Percentiles rank a stretch among this genome's conserved stretches.
Conservation (phyloP, 2,888 invertebrate species). For the Galerucella pusilla region DNA sequence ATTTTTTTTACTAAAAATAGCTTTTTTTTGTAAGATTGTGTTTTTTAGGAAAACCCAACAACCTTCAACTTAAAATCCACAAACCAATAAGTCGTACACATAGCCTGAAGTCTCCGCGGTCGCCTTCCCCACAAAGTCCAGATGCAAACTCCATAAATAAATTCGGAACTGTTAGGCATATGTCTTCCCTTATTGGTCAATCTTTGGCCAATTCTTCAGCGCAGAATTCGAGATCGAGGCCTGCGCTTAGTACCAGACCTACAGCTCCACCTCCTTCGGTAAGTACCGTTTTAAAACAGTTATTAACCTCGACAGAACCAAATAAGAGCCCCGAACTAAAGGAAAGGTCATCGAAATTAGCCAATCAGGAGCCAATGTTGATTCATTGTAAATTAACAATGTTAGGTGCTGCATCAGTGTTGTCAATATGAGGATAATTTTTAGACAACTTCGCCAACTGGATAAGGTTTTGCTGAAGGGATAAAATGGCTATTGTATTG, state of each 20-base stretch:
- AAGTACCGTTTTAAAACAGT: conserved; percentile 16
- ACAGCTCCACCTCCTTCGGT: conserved; percentile 63
- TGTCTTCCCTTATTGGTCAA: conserved; percentile 67
- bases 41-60: conserved; percentile 69
- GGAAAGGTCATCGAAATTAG: too few relatives aligned
- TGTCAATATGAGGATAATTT: too few relatives aligned
- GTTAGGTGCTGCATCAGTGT: too few relatives aligned
- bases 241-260: conserved; percentile 58
- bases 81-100: conserved; percentile 77
- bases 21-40: neutral
- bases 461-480: too few relatives aligned
- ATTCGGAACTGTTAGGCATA: conserved; percentile 63
- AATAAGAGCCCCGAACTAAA: too few relatives aligned
- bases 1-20: too few relatives aligned
- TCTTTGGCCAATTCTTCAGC: conserved; percentile 63
- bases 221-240: conserved; percentile 56
- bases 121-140: conserved; percentile 69
- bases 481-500: too few relatives aligned
- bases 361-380: too few relatives aligned
- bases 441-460: too few relatives aligned
- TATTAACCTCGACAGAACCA: too few relatives aligned
- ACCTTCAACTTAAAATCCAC: conserved; percentile 71
- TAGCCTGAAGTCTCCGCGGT: conserved; percentile 86
- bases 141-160: conserved; percentile 53
- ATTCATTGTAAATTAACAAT: too few relatives aligned